Percentiles rank a stretch among this genome's conserved stretches.
Conservation (phyloP, 2,888 invertebrate genomes). For the Aromia moschata region DNA sequence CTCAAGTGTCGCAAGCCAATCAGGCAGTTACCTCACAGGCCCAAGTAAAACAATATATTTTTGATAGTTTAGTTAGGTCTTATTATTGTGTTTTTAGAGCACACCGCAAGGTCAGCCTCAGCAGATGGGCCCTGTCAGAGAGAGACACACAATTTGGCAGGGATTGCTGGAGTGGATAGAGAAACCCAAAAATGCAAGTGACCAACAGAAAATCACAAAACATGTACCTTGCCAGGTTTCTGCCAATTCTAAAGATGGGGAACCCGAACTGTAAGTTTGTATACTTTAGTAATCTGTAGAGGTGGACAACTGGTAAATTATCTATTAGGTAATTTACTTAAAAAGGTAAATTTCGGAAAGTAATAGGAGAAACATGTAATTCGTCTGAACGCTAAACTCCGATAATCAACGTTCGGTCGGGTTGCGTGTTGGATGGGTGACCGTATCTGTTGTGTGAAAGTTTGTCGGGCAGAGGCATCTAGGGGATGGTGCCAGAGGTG, state of each 20-base stretch:
- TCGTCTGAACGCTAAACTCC: no score
- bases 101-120: conserved; percentile 53
- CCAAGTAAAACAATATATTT: conserved; percentile 46
- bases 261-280: conserved; percentile 80
- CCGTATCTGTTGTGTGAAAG: no score
- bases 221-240: conserved; percentile 83
- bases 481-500: no score
- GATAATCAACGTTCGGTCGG: no score
- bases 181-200: conserved; percentile 80
- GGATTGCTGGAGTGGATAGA: conserved; percentile 94
- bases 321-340: no score
- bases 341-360: no score
- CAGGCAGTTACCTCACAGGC: conserved; percentile 56
- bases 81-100: conserved; percentile 38
- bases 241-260: conserved; percentile 79
- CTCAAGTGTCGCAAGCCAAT: conserved; percentile 54
- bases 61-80: not conserved
- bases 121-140: conserved; percentile 61
- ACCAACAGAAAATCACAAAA: conserved; percentile 78
- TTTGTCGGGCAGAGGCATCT: no score
- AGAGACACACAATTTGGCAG: conserved; percentile 68
- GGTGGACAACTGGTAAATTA: no score
- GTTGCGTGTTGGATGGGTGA: no score
- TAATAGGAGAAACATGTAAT: no score
- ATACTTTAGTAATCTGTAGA: conserved; percentile 78